These are phyloP conservation scores for Parazoanthus atlanticus DNA, from an alignment of 92 coral and sea anemone genomes.

Conservation along the genomic window DNA sequence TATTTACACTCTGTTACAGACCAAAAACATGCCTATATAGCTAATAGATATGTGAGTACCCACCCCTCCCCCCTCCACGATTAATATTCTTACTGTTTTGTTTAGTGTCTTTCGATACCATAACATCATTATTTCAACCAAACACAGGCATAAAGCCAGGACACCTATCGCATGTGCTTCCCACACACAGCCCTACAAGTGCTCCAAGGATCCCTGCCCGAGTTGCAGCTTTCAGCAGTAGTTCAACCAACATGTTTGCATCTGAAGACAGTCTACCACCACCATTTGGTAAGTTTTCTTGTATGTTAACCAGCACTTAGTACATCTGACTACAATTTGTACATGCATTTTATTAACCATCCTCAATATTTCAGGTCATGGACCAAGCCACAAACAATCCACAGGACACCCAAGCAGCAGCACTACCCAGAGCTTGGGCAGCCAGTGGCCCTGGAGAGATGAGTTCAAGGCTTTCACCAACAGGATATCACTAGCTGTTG, in stretches of 20 bases:
- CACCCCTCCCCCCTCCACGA: no score
- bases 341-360: not conserved
- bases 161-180: constrained; percentile 8
- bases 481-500: constrained; percentile 74
- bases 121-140: not conserved
- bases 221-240: constrained; percentile 28
- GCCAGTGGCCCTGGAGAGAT: constrained; percentile 83
- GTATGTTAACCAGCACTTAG: no score
- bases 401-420: constrained; percentile 46
- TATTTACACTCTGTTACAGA: no score
- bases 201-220: constrained; percentile 40
- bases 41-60: no score
- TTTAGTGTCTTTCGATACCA: not conserved
- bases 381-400: constrained; percentile 42
- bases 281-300: constrained; percentile 57
- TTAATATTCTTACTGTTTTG: not conserved
- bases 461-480: constrained; percentile 79
- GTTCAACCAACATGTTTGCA: constrained; percentile 33
- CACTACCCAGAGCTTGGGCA: constrained; percentile 39
- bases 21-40: no score
- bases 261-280: constrained; percentile 67
- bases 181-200: constrained; percentile 2
- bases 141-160: constrained; percentile 23
- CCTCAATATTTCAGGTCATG: constrained; percentile 31
- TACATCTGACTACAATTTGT: no score